phyloP scores from a whole-genome alignment of 2,888 invertebrate species.

The Leptopilina myrica region DNA sequence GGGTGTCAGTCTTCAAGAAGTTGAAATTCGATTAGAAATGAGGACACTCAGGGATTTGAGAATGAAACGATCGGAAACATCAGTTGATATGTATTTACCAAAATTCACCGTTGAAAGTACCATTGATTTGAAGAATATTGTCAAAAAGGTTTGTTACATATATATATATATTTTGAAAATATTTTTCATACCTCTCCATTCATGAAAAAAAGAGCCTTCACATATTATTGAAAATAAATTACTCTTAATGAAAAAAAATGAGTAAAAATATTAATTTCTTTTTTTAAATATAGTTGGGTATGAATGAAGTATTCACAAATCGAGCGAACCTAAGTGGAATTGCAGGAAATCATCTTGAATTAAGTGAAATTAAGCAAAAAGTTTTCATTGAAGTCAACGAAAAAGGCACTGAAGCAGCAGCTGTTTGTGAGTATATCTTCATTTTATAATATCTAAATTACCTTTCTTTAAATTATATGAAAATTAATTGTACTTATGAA shows the following conservation, averaged over 20 bases:
- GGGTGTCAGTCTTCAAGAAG: conserved; percentile 80
- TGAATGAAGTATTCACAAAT: not conserved
- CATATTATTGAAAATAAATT: no score
- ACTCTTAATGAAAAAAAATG: not conserved
- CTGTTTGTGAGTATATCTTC: not conserved
- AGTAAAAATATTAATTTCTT: not conserved
- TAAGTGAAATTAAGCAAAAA: not conserved
- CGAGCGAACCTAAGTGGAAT: not conserved
- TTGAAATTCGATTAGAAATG: conserved; percentile 81
- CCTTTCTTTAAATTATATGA: no score
- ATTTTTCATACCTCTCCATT: no score
- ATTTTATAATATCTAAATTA: no score
- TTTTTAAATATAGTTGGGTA: not conserved
- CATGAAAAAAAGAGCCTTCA: no score
- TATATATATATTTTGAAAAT: no score
- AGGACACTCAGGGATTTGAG: conserved; percentile 79
- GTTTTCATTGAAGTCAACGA: not conserved
- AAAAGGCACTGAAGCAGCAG: not conserved
- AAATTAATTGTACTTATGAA: no score
- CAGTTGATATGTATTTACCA: conserved; percentile 84
- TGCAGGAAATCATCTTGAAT: not conserved
- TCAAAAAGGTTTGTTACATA: conserved; percentile 79
- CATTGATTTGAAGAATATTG: conserved; percentile 80
- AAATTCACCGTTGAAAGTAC: conserved; percentile 89
- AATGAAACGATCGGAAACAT: conserved; percentile 69